These are phyloP conservation scores for Pteronotus mesoamericanus DNA, from an alignment of 2,797 vertebrate species.

Conservation along the genomic window DNA sequence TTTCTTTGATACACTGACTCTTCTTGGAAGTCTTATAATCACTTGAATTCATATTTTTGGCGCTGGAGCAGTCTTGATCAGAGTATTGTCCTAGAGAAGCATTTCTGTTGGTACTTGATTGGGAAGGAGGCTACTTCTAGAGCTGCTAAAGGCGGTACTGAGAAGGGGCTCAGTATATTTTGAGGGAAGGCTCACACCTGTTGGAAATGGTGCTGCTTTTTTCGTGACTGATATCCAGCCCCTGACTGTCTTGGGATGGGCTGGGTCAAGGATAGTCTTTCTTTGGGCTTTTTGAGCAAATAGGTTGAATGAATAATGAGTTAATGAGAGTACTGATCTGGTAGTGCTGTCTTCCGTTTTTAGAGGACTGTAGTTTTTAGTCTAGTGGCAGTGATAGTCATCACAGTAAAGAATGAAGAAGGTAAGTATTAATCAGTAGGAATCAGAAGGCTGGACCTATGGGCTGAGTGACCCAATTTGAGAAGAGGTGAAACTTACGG, in stretches of 20 bases:
- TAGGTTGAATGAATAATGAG: background rate
- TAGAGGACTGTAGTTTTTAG: background rate
- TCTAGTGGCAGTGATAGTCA: background rate
- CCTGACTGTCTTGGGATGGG: background rate
- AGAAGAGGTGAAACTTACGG: slow-evolving; percentile 18
- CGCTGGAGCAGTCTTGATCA: background rate
- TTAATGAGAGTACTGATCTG: background rate
- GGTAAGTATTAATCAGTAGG: background rate
- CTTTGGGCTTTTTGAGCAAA: background rate
- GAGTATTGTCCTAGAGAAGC: background rate
- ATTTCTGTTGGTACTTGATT: background rate
- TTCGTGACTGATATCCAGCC: background rate
- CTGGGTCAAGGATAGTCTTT: background rate
- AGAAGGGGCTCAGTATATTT: background rate
- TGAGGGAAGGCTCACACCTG: slow-evolving; percentile 2
- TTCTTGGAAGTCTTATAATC: background rate
- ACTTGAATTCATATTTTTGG: slow-evolving; percentile 24
- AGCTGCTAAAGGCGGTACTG: background rate
- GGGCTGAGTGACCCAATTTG: slow-evolving; percentile 39
- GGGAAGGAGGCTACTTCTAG: background rate
- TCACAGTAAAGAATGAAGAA: background rate
- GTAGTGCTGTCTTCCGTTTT: background rate
- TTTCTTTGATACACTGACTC: slow-evolving; percentile 10
- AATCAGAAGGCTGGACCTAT: background rate
- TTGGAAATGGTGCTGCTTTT: slow-evolving; percentile 6